Conservation (phyloP, 2,797 vertebrate genomes). For the Emys orbicularis region DNA sequence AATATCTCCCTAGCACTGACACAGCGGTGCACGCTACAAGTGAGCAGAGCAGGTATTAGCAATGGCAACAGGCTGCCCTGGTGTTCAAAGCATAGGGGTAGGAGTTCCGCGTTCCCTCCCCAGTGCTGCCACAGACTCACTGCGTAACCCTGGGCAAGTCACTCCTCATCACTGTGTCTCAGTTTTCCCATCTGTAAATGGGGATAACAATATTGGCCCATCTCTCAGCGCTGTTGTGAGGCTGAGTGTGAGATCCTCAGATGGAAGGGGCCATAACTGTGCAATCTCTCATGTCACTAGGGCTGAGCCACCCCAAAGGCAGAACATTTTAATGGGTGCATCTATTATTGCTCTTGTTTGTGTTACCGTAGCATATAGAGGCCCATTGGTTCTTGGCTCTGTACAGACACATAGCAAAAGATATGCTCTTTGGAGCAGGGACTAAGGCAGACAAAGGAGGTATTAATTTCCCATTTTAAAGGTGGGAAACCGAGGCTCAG, state of each 20-base stretch:
- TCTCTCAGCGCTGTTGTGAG: not conserved
- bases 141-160: not conserved
- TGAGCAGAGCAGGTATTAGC: not conserved
- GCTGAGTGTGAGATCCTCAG: not conserved
- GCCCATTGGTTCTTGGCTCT: not conserved
- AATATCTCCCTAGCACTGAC: not conserved
- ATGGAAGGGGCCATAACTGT: not conserved
- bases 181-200: not conserved
- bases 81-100: not conserved
- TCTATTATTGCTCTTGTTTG: not conserved
- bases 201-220: too few species aligned
- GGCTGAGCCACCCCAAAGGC: not conserved
- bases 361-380: not conserved
- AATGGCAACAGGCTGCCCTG: not conserved
- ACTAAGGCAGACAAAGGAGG: not conserved
- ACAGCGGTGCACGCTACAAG: not conserved
- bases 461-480: not conserved
- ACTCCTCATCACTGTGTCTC: not conserved
- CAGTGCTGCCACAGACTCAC: not conserved
- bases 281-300: not conserved
- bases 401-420: not conserved
- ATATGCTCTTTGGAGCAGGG: too few species aligned
- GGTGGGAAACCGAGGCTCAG: not conserved
- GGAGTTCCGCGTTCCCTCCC: not conserved
- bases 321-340: not conserved